Conservation (phyloP, 1,140 invertebrate genomes). For the Eurosta solidaginis region DNA sequence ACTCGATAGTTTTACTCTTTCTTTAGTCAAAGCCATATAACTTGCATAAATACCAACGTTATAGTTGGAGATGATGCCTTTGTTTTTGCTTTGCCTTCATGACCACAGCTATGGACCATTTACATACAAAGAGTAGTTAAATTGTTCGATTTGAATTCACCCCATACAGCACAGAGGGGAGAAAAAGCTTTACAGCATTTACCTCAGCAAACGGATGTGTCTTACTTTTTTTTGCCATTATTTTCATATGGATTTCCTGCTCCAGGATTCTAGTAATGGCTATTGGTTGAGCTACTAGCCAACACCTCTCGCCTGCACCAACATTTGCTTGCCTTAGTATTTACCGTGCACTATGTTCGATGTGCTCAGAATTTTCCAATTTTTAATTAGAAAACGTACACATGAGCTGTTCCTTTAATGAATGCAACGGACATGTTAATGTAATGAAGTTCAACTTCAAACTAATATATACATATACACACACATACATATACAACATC, state of each 20-base stretch:
- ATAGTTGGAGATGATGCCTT: neutral
- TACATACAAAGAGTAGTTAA: neutral
- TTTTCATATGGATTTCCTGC: neutral
- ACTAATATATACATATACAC: neutral
- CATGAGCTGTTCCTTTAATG: slow-evolving; percentile 54
- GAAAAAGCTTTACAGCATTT: neutral
- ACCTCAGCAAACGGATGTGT: neutral
- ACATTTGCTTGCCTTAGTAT: neutral
- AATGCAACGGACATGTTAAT: slow-evolving; percentile 42
- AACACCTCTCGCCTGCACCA: neutral
- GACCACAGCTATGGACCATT: slow-evolving; percentile 8
- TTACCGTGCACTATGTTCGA: neutral
- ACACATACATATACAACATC: neutral
- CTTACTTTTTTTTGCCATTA: neutral
- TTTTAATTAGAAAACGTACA: slow-evolving; percentile 58
- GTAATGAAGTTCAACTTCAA: slow-evolving; percentile 20
- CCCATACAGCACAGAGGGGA: neutral
- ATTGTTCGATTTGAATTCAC: slow-evolving; percentile 1
- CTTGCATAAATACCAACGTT: neutral
- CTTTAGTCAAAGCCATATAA: neutral
- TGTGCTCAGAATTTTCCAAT: slow-evolving; percentile 52
- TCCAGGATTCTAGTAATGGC: too few species aligned
- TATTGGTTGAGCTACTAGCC: neutral
- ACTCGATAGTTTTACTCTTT: neutral
- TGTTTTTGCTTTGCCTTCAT: neutral